phyloP scores from a whole-genome alignment of 1,140 invertebrate genomes.

The Drosophila sulfurigaster region DNA sequence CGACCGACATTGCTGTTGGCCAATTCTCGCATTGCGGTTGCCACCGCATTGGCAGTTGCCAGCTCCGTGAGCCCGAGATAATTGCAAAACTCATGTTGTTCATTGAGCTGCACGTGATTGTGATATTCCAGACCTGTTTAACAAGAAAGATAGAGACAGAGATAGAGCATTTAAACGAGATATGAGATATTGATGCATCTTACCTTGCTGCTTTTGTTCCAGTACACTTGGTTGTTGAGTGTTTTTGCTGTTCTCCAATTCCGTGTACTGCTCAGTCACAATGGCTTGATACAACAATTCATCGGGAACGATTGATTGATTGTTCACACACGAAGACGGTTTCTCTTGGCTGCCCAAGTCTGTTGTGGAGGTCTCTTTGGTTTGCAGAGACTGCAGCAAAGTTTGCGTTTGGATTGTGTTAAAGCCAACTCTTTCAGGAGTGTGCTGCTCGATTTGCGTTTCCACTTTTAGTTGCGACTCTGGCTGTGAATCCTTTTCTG shows the following conservation, averaged over 20 bases:
- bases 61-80: slow-evolving; percentile 76
- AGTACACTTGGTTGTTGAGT: neutral
- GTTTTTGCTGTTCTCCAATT: neutral
- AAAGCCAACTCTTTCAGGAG: neutral
- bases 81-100: slow-evolving; percentile 82
- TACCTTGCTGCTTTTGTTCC: slow-evolving; percentile 2
- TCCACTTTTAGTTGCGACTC: neutral
- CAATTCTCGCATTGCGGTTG: slow-evolving; percentile 70
- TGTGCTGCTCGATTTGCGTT: neutral
- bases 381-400: neutral
- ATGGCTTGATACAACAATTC: neutral
- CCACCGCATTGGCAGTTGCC: slow-evolving; percentile 75
- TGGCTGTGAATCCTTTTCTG: neutral
- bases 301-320: neutral
- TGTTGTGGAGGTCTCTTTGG: slow-evolving; percentile 61
- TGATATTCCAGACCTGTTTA: slow-evolving; percentile 28
- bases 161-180: neutral
- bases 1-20: slow-evolving; percentile 72
- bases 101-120: slow-evolving; percentile 56
- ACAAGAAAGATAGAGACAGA: slow-evolving; percentile 7
- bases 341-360: slow-evolving; percentile 34
- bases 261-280: neutral
- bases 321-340: neutral
- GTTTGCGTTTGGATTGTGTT: slow-evolving; percentile 48
- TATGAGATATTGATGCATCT: neutral